Evolutionary conservation across 2,888 invertebrate genomes (phyloP), one percentile per base, ranked within the genome.

Genomic region (Cryptosula pallasiana): DNA sequence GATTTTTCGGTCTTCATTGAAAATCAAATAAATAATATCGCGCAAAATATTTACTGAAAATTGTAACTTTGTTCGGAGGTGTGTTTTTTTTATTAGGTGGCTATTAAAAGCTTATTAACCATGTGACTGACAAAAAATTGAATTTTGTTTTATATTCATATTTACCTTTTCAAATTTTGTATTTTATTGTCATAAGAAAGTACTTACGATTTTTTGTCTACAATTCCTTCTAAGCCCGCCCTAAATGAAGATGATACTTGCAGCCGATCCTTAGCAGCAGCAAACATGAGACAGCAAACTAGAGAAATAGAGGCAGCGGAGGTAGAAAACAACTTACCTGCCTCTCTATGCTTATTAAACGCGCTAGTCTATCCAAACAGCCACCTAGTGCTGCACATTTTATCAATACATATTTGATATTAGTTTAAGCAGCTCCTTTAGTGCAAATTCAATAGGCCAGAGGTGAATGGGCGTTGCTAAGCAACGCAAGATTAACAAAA

Each of bases 201-300:
- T n/a, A n/a, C n/a, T n/a, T n/a, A n/a, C n/a, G n/a, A n/a, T n/a
- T n/a, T n/a, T n/a, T n/a, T n/a, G 45, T 45, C 45, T 29, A 3
- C 32, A 9, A 63, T 27, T 16, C 63, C 63, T 13, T 29, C 63
- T 34, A 63, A 27, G 32, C 63, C 34, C 13, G 63, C 63, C 32
- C 63, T 63, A 32, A 25, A 63, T 5, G 34, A 27, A 29, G 63
- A 63, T 2, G 63, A 25, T 1, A 63, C 63, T n/a, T 63, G 63
- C 9, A 63, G 13, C 25, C 63, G 27, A 34, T 63, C 63, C 34
- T 63, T 63, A 63, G 63, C 63, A 9, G 20, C 13, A 27, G 27
- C 2, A 34, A 63, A 63, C 63, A 63, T 63, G 1, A 63, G 9
- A 45, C 45, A 13, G 45, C 5, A 13, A 45, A 45, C 9, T 20